Base-by-base conservation (phyloP, 2,113 vertebrate genomes). In the Procavia capensis region DNA sequence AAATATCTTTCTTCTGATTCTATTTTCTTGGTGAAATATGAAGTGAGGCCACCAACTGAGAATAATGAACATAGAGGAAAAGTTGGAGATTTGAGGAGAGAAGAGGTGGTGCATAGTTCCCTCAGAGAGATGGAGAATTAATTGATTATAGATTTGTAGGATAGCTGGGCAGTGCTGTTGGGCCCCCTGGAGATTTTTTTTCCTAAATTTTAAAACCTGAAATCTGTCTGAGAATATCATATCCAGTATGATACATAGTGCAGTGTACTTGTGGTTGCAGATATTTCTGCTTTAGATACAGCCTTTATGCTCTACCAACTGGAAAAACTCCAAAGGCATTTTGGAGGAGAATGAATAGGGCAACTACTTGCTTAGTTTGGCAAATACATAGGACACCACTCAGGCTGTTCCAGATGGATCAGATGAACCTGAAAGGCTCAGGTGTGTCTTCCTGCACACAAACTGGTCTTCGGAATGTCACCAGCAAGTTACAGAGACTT, bases 281-380 rank as follows among this genome's bases (percentile, higher is more conserved):
- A 41, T 81, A 75, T 45, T 68, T n/a, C 9, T 88, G 3, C 36
- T 8, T 6, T 85, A 93, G 13, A 47, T 36, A 31, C 8, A 79
- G 8, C 6, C 43, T 88, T 34, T 81, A 61, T n/a, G 72, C 29
- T 90, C 2, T 72, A 94, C 90, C 10, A 87, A 41, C 0, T 94
- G 14, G 45, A 72, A 85, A 92, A 85, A 70, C 2, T 39, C 80
- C 41, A 85, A n/a, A 91, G 41, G 34, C 3, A 64, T 75, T 90
- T 29, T 43, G 99, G 98, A 99, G 96, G 99, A 99, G 95, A 99
- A 99, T 1, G 98, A 99, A 96, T 99, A 99, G 0, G 99, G 99
- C 27, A 99, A 99, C 85, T 99, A 99, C 96, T 97, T 0, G 98
- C 98, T 54, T 99, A 99, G 66, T 70, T 70, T 3, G 99, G 99